Evolutionary conservation across 2,797 vertebrate genomes (phyloP).

Genomic region (Hirundo rustica): DNA sequence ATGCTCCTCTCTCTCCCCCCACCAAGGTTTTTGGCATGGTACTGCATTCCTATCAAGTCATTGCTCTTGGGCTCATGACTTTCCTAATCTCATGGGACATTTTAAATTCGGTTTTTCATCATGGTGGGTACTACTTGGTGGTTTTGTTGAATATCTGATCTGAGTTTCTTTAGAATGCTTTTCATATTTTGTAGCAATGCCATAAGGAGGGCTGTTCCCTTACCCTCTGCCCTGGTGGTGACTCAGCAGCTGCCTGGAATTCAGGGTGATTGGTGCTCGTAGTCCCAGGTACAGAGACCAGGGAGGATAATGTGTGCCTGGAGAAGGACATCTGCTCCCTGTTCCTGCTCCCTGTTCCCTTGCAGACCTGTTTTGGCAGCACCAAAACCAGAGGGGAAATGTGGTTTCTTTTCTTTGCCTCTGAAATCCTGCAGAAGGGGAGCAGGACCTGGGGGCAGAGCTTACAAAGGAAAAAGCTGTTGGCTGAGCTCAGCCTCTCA

Average conservation of each 20-base stretch:
- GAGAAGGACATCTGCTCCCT: not conserved
- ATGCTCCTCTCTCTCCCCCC: not conserved
- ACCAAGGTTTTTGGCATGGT: not conserved
- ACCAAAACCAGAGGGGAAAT: not conserved
- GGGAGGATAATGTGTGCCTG: accelerated
- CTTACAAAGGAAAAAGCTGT: accelerated
- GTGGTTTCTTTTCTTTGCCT: not conserved
- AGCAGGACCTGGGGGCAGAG: not conserved
- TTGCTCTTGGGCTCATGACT: not conserved
- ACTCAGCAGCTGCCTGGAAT: not conserved
- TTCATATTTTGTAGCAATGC: not conserved
- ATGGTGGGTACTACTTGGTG: not conserved
- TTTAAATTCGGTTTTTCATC: not conserved
- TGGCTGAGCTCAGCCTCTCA: not conserved
- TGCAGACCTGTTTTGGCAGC: not conserved
- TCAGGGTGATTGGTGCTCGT: not conserved
- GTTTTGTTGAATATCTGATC: not conserved
- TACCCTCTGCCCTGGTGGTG: not conserved
- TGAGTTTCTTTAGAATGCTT: not conserved
- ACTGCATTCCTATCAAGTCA: not conserved
- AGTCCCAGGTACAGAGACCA: not conserved
- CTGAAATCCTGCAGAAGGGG: not conserved
- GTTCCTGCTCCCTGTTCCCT: not conserved
- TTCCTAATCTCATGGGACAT: not conserved
- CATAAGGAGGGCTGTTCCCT: not conserved